These are phyloP conservation scores for Osmerus eperlanus DNA, from an alignment of 2,113 vertebrate species.

Conservation along the genomic window DNA sequence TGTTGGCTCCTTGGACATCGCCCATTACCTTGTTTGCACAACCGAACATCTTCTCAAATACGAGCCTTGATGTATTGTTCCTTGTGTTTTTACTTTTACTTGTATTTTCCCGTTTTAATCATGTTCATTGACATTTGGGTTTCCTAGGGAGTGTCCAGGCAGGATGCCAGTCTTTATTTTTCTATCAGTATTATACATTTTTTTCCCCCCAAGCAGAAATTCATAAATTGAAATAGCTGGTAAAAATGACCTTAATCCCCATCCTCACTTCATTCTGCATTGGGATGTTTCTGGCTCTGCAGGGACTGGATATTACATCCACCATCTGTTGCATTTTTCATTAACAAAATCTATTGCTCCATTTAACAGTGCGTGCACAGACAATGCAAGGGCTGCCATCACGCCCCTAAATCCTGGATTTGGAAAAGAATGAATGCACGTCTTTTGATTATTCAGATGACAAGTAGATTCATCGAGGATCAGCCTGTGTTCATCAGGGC, in stretches of 20 bases:
- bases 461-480: too few relatives aligned
- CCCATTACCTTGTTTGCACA: constrained; percentile 3
- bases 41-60: constrained; percentile 18
- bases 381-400: constrained; percentile 64
- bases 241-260: constrained; percentile 74
- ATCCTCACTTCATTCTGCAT: constrained; percentile 59
- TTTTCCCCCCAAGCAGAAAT: constrained; percentile 62
- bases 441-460: constrained; percentile 56
- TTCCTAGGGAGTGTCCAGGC: constrained; percentile 57
- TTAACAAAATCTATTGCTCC: constrained; percentile 73
- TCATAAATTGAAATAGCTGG: constrained; percentile 71
- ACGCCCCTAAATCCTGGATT: constrained; percentile 60
- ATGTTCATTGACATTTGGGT: constrained; percentile 68
- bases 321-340: constrained; percentile 75
- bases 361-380: constrained; percentile 66
- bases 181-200: background rate
- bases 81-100: constrained; percentile 41
- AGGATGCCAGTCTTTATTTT: constrained; percentile 48
- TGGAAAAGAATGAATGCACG: constrained; percentile 61
- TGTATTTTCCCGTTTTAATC: constrained; percentile 62
- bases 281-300: constrained; percentile 58
- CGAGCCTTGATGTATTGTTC: constrained; percentile 28
- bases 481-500: too few relatives aligned
- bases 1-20: constrained; percentile 17
- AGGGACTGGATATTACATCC: constrained; percentile 63